phyloP scores from a whole-genome alignment of 2,888 invertebrate species.

The Slavum lentiscoides region DNA sequence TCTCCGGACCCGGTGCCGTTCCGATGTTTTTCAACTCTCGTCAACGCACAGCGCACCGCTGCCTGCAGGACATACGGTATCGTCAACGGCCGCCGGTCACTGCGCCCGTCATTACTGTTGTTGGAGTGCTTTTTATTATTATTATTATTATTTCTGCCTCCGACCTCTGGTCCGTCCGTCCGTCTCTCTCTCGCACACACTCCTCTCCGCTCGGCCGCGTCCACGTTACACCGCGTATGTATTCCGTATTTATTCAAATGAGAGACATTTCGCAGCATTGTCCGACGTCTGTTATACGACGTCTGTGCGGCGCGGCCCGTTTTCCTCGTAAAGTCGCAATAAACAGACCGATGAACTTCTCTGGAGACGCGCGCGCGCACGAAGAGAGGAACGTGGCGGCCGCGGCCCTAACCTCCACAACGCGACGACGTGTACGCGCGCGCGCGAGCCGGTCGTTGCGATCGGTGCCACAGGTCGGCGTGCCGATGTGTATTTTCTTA shows the following conservation, averaged over 20 bases:
- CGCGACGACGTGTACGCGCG: neutral
- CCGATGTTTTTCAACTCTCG: neutral
- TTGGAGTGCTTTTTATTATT: slow-evolving; percentile 33
- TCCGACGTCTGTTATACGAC: neutral
- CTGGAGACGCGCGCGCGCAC: neutral
- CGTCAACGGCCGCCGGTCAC: slow-evolving; percentile 50
- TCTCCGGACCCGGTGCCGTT: neutral
- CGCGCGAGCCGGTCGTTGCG: neutral
- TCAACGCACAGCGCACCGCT: slow-evolving; percentile 9
- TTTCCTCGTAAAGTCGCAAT: slow-evolving; percentile 34
- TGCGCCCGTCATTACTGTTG: slow-evolving; percentile 50
- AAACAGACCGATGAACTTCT: slow-evolving; percentile 52
- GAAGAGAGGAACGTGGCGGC: neutral
- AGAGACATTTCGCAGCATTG: slow-evolving; percentile 40
- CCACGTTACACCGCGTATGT: neutral
- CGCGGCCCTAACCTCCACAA: neutral
- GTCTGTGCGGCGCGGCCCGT: neutral
- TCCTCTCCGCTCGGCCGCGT: too few species aligned
- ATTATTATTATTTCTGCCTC: neutral
- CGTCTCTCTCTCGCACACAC: neutral
- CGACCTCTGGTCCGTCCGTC: neutral
- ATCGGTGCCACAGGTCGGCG: neutral
- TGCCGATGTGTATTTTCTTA: neutral
- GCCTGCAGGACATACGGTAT: neutral
- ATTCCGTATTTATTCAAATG: slow-evolving; percentile 45